Percentiles rank a stretch among this genome's conserved stretches.
These are phyloP conservation scores for Megaceryle alcyon DNA, from an alignment of 2,797 vertebrate species.

Conservation along the genomic window DNA sequence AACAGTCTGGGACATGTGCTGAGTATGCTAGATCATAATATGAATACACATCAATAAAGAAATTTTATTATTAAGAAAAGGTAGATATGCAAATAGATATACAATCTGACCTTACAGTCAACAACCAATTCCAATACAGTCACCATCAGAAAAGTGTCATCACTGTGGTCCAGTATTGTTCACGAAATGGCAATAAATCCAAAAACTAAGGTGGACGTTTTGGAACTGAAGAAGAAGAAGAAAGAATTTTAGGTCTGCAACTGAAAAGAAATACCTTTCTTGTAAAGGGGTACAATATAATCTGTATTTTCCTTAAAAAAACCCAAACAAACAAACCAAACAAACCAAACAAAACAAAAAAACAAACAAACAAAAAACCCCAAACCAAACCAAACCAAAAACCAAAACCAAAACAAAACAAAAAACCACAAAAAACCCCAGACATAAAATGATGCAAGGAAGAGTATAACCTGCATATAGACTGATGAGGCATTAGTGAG, in stretches of 20 bases:
- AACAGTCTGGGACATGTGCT: background rate
- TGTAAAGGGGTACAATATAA: background rate
- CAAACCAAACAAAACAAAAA: no score
- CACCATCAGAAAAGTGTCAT: background rate
- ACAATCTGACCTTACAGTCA: background rate
- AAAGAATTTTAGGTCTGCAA: background rate
- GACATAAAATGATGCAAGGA: background rate
- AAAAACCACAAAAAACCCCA: no score
- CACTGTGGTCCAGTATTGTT: background rate
- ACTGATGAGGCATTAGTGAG: background rate
- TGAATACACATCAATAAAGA: background rate
- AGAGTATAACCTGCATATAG: background rate
- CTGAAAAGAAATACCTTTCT: background rate
- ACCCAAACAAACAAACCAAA: no score
- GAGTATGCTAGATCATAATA: background rate
- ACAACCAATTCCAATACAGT: background rate
- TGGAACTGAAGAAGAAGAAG: background rate
- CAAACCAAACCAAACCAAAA: no score
- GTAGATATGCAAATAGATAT: background rate
- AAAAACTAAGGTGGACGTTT: background rate
- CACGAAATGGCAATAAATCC: background rate
- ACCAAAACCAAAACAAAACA: no score
- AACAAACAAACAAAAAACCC: no score
- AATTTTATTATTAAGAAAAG: background rate
- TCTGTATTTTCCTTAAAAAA: background rate